phyloP scores from a whole-genome alignment of 2,113 vertebrate genomes.

The Amphilophus citrinellus region DNA sequence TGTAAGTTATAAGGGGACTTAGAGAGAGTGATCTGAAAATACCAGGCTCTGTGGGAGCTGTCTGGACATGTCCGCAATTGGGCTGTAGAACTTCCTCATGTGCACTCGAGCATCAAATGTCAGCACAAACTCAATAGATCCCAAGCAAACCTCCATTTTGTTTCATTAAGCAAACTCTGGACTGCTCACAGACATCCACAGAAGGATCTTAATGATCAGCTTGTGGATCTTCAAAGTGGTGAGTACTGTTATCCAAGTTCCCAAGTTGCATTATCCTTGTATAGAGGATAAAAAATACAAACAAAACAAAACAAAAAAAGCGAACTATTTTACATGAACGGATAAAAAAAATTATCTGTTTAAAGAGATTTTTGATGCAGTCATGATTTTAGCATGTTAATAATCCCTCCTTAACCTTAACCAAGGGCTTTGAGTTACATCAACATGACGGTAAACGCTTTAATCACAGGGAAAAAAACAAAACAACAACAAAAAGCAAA shows the following conservation, averaged over 20 bases:
- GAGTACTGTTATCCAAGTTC: not conserved
- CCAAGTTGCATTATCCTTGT: not conserved
- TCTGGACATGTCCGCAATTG: not conserved
- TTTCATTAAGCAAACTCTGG: not conserved
- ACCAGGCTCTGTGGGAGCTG: not conserved
- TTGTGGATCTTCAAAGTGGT: not conserved
- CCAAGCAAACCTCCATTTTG: not conserved
- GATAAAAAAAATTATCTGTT: not conserved
- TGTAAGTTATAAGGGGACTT: not conserved
- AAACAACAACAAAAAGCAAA: too few species aligned
- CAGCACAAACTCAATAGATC: slow-evolving; percentile 3
- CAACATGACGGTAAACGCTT: not conserved
- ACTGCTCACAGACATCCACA: not conserved
- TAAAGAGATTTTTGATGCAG: not conserved
- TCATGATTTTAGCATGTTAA: not conserved
- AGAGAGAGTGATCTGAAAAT: not conserved
- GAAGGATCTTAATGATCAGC: not conserved
- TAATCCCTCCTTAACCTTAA: not conserved
- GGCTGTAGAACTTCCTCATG: not conserved
- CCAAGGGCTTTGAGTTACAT: not conserved
- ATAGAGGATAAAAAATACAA: not conserved
- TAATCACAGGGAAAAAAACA: not conserved
- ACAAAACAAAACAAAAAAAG: not conserved
- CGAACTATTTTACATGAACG: too few species aligned
- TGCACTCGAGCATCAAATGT: slow-evolving; percentile 3